These are phyloP conservation scores for Simalia tracyae DNA, from an alignment of 2,797 vertebrate species.

Conservation along the genomic window DNA sequence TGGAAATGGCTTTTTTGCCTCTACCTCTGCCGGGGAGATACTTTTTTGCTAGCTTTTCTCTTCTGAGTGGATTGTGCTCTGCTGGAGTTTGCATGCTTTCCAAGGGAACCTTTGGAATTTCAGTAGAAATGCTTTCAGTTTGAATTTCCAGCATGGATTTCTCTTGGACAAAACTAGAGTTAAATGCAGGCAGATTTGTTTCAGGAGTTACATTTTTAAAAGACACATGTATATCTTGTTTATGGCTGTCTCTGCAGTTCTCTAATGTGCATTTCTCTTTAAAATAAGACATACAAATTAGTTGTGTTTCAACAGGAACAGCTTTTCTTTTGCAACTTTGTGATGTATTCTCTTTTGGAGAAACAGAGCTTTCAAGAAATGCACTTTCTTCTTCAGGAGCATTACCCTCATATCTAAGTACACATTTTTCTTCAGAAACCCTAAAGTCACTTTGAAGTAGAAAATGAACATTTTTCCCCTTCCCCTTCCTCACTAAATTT, in stretches of 20 bases:
- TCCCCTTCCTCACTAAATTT: not conserved
- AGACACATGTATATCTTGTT: not conserved
- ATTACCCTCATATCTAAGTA: constrained; percentile 18
- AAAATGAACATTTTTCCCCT: constrained; percentile 46
- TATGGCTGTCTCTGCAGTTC: not conserved
- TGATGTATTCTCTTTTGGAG: not conserved
- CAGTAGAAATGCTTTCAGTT: not conserved
- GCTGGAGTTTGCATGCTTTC: not conserved
- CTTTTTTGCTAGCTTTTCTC: not conserved
- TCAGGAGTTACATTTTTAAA: not conserved
- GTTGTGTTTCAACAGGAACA: not conserved
- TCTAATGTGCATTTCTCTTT: not conserved
- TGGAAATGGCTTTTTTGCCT: constrained; percentile 21
- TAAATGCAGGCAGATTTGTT: not conserved
- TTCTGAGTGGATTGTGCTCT: not conserved
- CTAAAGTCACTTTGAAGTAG: constrained; percentile 11
- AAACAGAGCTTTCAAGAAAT: not conserved
- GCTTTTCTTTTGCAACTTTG: not conserved
- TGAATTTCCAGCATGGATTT: not conserved
- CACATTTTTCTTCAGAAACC: rapidly evolving
- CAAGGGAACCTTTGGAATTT: not conserved
- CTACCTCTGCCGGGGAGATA: constrained; percentile 27
- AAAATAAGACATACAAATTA: not conserved
- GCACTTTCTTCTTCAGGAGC: not conserved
- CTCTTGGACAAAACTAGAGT: not conserved